A percentile compares a stretch with the other conserved stretches of the same genome.
These are phyloP conservation scores for Drosophila meridionalis DNA, from an alignment of 2,888 invertebrate species.

Conservation along the genomic window DNA sequence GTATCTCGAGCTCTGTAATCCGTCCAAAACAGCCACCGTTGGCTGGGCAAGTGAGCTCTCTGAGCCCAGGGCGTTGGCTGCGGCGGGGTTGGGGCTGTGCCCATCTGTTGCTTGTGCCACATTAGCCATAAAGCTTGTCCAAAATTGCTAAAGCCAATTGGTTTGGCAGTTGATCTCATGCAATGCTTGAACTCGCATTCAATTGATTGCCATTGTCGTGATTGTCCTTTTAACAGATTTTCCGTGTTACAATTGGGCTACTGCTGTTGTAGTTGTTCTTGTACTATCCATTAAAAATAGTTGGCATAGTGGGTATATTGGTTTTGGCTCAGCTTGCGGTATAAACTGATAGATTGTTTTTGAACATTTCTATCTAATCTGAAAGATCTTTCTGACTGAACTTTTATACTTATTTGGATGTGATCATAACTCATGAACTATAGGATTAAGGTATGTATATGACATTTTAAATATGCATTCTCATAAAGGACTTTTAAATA, in stretches of 20 bases:
- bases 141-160: constrained; percentile 35
- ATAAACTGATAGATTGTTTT: not conserved
- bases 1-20: constrained; percentile 9
- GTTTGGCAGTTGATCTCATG: constrained; percentile 29
- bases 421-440: not conserved
- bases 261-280: constrained; percentile 24
- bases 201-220: constrained; percentile 62
- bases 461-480: no score
- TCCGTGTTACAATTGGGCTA: constrained; percentile 52
- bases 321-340: not conserved
- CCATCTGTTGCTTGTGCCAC: constrained; percentile 47
- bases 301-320: not conserved
- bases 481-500: no score
- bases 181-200: constrained; percentile 51
- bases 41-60: constrained; percentile 61
- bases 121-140: constrained; percentile 51
- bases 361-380: not conserved
- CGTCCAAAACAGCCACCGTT: constrained; percentile 27
- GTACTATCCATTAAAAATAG: not conserved
- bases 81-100: not conserved
- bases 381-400: not conserved
- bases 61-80: constrained; percentile 35
- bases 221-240: constrained; percentile 76
- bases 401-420: no score
- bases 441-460: not conserved